A percentile compares a stretch with the other conserved stretches of the same genome.
These are phyloP conservation scores for Cotesia typhae DNA, from an alignment of 1,140 invertebrate species.

Conservation along the genomic window DNA sequence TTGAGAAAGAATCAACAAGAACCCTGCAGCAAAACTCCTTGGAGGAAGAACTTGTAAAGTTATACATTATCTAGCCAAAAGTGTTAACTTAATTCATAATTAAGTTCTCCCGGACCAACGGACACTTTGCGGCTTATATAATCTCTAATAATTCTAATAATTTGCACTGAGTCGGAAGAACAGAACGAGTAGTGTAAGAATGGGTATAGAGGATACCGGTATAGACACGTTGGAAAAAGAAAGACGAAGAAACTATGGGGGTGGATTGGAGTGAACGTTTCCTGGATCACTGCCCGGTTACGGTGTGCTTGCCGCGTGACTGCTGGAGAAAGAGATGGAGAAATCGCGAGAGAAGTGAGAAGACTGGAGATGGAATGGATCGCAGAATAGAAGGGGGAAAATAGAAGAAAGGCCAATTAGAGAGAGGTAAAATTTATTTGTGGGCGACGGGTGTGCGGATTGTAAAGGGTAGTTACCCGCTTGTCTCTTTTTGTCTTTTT, in stretches of 20 bases:
- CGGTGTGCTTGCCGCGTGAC: conserved; percentile 42
- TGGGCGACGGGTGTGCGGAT: conserved; percentile 64
- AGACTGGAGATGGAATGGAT: conserved; percentile 46
- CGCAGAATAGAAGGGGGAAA: conserved; percentile 58
- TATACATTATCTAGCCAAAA: conserved; percentile 27
- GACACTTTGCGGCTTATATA: conserved; percentile 63
- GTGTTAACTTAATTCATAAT: conserved; percentile 53
- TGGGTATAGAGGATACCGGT: conserved; percentile 6
- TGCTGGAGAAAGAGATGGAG: conserved; percentile 46
- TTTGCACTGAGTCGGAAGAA: conserved; percentile 46
- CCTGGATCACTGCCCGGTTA: conserved; percentile 61
- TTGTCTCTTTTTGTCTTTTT: conserved; percentile 23
- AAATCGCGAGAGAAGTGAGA: conserved; percentile 41
- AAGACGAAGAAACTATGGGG: conserved; percentile 35
- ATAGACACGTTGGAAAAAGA: not conserved
- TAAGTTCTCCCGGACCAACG: conserved; percentile 53
- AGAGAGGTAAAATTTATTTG: conserved; percentile 66
- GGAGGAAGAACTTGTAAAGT: conserved; percentile 7
- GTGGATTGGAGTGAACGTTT: conserved; percentile 48
- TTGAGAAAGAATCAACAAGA: conserved; percentile 18
- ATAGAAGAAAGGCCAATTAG: conserved; percentile 65
- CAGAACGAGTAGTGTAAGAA: conserved; percentile 19
- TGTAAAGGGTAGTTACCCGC: conserved; percentile 55
- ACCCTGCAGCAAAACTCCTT: not conserved
- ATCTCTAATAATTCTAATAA: conserved; percentile 65